Evolutionary conservation across 2,888 invertebrate genomes (phyloP).

Genomic region (Proisotoma minuta): DNA sequence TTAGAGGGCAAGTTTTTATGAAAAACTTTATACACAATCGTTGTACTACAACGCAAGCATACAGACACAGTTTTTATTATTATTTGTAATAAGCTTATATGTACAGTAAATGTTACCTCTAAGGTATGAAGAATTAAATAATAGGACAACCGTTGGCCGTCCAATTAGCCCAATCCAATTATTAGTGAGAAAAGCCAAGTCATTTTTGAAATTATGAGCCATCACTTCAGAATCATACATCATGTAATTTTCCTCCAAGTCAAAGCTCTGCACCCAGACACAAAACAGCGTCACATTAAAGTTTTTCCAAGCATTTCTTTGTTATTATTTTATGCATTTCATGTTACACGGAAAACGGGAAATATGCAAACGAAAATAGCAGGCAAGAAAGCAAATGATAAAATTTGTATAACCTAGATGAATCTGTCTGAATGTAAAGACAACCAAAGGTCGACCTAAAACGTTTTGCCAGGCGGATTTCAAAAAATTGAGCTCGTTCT

Average conservation of each 20-base stretch:
- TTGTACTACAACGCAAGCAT: too few relatives aligned
- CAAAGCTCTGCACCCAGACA: constrained; percentile 50
- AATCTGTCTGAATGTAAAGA: constrained; percentile 79
- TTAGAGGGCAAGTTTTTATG: background rate
- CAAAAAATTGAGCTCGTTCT: constrained; percentile 94
- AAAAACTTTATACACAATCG: background rate
- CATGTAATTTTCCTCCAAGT: constrained; percentile 51
- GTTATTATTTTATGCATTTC: background rate
- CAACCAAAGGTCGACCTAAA: constrained; percentile 91
- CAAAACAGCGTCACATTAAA: too few relatives aligned
- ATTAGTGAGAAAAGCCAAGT: constrained; percentile 51
- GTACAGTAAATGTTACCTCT: constrained; percentile 39
- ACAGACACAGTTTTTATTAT: too few relatives aligned
- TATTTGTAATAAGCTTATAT: too few relatives aligned
- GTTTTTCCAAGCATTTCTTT: too few relatives aligned
- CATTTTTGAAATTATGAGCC: constrained; percentile 51
- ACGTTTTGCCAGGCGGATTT: constrained; percentile 98
- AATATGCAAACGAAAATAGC: background rate
- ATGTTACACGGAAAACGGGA: background rate
- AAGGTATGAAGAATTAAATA: constrained; percentile 38
- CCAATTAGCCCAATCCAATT: constrained; percentile 52
- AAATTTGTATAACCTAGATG: constrained; percentile 64
- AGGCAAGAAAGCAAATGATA: constrained; percentile 5
- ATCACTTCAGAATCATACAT: constrained; percentile 51
- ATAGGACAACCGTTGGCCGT: constrained; percentile 49